Evolutionary conservation across 2,113 vertebrate species (phyloP).

Genomic region (Willisornis vidua): DNA sequence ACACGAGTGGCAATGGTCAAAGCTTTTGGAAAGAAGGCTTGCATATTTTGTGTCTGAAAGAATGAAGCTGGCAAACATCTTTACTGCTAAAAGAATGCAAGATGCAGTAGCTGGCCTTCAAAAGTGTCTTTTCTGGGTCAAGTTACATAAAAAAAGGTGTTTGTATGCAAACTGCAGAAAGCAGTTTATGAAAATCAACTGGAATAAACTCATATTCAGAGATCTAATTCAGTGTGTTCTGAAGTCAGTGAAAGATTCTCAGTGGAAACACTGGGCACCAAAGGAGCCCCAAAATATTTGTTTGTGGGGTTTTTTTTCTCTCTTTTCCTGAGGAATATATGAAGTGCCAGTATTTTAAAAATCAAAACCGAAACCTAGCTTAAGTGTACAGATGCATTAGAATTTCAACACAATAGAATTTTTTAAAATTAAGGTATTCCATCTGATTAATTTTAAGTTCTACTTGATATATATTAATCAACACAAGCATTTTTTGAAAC

Average conservation of each 20-base stretch:
- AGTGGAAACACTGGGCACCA: not conserved
- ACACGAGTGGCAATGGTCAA: not conserved
- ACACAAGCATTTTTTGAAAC: not conserved
- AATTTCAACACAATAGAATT: not conserved
- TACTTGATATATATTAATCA: not conserved
- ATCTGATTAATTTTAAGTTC: not conserved
- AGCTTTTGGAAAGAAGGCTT: not conserved
- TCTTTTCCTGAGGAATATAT: not conserved
- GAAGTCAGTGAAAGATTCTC: not conserved
- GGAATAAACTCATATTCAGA: not conserved
- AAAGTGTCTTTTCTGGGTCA: not conserved
- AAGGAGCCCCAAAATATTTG: not conserved
- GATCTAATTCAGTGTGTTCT: not conserved
- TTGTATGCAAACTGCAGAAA: not conserved
- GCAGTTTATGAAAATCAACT: not conserved
- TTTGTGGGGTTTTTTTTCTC: not conserved
- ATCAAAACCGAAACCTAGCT: not conserved
- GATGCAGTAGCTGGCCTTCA: not conserved
- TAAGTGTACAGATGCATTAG: not conserved
- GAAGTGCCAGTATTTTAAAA: not conserved
- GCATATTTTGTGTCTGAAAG: not conserved
- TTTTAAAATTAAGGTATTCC: not conserved
- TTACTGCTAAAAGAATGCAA: constrained; percentile 2
- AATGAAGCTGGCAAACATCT: not conserved
- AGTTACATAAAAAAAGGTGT: not conserved